Evolutionary conservation across 2,113 vertebrate species (phyloP).

Genomic region (Oncorhynchus nerka): DNA sequence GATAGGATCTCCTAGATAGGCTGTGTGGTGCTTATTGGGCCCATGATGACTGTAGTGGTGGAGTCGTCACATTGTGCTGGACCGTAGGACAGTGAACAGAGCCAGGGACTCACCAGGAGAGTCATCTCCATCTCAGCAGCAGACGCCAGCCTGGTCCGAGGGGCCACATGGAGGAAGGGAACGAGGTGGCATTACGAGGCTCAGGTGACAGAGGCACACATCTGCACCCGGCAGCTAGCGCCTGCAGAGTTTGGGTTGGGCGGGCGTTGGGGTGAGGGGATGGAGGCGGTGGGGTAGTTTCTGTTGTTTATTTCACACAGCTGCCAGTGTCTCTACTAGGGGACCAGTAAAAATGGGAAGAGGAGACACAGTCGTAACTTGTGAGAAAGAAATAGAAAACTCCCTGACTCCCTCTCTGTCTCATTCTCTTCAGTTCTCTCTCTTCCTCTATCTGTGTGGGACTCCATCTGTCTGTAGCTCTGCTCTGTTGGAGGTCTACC

Average conservation of each 20-base stretch:
- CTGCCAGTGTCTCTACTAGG: constrained; percentile 87
- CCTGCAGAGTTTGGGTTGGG: constrained; percentile 22
- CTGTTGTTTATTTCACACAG: constrained; percentile 91
- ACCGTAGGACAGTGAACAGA: constrained; percentile 77
- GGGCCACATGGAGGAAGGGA: constrained; percentile 81
- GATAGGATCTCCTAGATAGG: constrained; percentile 94
- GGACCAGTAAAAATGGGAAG: constrained; percentile 77
- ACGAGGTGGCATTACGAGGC: constrained; percentile 83
- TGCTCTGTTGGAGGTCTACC: neutral
- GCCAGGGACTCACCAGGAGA: constrained; percentile 78
- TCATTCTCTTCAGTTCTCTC: constrained; percentile 2
- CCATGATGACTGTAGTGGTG: constrained; percentile 89
- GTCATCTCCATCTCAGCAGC: constrained; percentile 81
- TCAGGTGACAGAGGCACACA: constrained; percentile 86
- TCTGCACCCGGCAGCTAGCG: constrained; percentile 70
- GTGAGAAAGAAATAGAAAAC: constrained; percentile 82
- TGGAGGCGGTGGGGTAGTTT: constrained; percentile 49
- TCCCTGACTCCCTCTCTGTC: constrained; percentile 64
- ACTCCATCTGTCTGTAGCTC: neutral
- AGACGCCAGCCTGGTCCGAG: constrained; percentile 78
- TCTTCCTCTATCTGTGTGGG: neutral
- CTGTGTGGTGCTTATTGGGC: constrained; percentile 93
- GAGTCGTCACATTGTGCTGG: constrained; percentile 86
- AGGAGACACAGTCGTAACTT: constrained; percentile 82
- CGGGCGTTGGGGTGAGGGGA: constrained; percentile 17